A percentile compares a stretch with the other conserved stretches of the same genome.
These are phyloP conservation scores for Asbolus verrucosus DNA, from an alignment of 1,140 invertebrate genomes.

Conservation along the genomic window DNA sequence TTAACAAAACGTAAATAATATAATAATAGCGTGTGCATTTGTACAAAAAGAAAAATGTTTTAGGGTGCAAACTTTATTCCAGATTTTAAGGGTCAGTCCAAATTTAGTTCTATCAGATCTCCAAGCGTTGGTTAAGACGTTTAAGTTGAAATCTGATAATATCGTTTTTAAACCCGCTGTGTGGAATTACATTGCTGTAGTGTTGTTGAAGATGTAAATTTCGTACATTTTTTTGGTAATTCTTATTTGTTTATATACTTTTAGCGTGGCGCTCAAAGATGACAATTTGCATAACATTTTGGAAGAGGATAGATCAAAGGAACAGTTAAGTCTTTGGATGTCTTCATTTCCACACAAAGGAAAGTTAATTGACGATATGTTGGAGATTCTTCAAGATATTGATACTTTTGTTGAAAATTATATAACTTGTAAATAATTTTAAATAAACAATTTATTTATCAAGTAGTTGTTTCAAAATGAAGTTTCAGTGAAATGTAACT, in stretches of 20 bases:
- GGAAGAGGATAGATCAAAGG: constrained; percentile 48
- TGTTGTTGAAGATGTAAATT: constrained; percentile 67
- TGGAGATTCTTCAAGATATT: constrained; percentile 50
- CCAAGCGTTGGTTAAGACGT: constrained; percentile 69
- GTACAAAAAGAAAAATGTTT: too few relatives aligned
- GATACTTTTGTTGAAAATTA: constrained; percentile 56
- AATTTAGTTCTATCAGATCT: constrained; percentile 63
- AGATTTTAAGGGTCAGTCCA: constrained; percentile 44
- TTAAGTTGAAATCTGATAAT: constrained; percentile 71
- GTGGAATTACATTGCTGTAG: constrained; percentile 69
- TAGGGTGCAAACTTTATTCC: constrained; percentile 53
- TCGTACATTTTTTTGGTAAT: background rate
- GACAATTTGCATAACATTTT: constrained; percentile 45
- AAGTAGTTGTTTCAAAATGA: constrained; percentile 8
- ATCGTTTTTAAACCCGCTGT: constrained; percentile 71
- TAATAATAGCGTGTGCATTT: background rate
- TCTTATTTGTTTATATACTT: constrained; percentile 24
- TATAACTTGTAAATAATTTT: constrained; percentile 50
- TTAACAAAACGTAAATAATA: constrained; percentile 66
- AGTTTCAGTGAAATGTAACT: constrained; percentile 17
- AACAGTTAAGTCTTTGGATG: constrained; percentile 48
- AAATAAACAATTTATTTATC: constrained; percentile 37
- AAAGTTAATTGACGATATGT: constrained; percentile 48
- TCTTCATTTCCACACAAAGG: constrained; percentile 45
- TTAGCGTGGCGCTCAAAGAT: constrained; percentile 53